These are phyloP conservation scores for Watsonalla binaria DNA, from an alignment of 2,888 invertebrate species.

Conservation along the genomic window DNA sequence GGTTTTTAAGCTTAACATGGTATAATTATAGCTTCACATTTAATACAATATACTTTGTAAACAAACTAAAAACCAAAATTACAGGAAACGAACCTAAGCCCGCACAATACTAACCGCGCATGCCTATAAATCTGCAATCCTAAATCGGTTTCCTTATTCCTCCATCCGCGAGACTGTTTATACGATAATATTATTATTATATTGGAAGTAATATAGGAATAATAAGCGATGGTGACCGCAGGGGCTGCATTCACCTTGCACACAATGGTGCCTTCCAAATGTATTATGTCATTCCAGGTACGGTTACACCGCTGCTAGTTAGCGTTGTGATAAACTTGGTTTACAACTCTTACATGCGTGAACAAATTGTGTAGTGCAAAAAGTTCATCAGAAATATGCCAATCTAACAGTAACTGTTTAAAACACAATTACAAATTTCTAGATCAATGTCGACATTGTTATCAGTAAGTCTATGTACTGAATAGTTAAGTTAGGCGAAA, in stretches of 20 bases:
- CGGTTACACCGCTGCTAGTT: conserved; percentile 11
- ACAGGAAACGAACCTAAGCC: conserved; percentile 14
- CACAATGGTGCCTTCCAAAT: conserved; percentile 49
- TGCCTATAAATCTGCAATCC: conserved; percentile 44
- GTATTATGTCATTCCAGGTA: conserved; percentile 50
- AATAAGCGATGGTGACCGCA: conserved; percentile 57
- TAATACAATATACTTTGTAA: background rate
- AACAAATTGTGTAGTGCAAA: no score
- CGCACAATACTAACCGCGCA: conserved; percentile 30
- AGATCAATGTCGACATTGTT: no score
- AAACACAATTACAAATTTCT: no score
- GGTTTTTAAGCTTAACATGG: background rate
- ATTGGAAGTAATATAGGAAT: conserved; percentile 47
- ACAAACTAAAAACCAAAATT: conserved; percentile 2
- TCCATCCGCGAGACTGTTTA: conserved; percentile 33
- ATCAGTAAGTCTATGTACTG: no score
- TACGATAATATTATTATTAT: conserved; percentile 41
- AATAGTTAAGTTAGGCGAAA: no score
- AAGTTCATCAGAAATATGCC: no score
- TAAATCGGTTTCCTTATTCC: conserved; percentile 58
- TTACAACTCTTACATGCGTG: background rate
- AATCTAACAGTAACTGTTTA: no score
- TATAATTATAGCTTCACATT: background rate
- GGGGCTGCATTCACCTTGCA: conserved; percentile 45
- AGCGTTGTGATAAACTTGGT: conserved; percentile 3